These are phyloP conservation scores for Labeo rohita DNA, from an alignment of 2,113 vertebrate genomes.

Conservation along the genomic window DNA sequence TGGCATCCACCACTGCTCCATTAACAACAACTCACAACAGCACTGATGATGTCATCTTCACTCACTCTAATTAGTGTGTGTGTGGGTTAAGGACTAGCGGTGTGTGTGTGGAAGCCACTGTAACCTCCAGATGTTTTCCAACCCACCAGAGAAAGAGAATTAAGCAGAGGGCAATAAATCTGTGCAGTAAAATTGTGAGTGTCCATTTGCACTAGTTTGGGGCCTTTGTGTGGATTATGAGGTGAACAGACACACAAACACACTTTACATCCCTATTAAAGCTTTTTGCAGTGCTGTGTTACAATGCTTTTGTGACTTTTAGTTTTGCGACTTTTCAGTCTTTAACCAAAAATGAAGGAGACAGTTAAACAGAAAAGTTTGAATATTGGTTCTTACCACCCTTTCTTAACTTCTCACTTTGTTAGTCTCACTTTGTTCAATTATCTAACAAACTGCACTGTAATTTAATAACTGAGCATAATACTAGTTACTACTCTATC, in stretches of 20 bases:
- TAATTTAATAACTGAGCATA: background rate
- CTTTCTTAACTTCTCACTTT: background rate
- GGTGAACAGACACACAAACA: constrained; percentile 7
- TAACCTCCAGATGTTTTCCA: constrained; percentile 53
- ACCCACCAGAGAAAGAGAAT: constrained; percentile 48
- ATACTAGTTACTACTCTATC: background rate
- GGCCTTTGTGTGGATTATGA: constrained; percentile 23
- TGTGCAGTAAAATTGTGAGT: constrained; percentile 42
- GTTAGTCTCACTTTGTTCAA: background rate
- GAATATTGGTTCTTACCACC: background rate
- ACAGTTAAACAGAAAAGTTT: background rate
- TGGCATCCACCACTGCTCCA: constrained; percentile 20
- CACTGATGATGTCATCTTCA: constrained; percentile 39
- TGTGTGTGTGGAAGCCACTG: constrained; percentile 27
- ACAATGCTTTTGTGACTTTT: background rate
- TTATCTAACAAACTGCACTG: background rate
- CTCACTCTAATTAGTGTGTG: constrained; percentile 31
- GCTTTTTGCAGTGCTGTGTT: background rate
- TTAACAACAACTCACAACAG: constrained; percentile 26
- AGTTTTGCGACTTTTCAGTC: constrained; percentile 15
- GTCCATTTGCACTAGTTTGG: constrained; percentile 47
- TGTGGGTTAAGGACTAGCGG: background rate
- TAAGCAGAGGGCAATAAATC: constrained; percentile 29
- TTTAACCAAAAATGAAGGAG: constrained; percentile 13
- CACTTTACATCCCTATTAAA: constrained; percentile 9